Evolutionary conservation across 37 sponge, comb jelly and placozoan genomes (phyloP).

Genomic region (Eunapius fragilis): DNA sequence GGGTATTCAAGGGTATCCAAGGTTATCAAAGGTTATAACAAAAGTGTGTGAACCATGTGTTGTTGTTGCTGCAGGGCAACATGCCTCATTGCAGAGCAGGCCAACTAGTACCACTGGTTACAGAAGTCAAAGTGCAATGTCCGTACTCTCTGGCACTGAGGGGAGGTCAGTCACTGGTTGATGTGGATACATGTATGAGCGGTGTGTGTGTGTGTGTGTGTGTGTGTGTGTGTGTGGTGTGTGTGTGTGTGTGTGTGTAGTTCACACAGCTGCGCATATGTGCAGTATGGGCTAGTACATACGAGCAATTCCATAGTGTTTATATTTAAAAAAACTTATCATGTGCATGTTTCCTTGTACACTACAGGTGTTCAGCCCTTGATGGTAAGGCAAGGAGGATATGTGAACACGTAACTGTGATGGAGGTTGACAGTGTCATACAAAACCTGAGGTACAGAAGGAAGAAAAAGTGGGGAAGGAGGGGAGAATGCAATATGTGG

Average conservation of each 20-base stretch:
- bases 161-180: neutral
- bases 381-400: neutral
- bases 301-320: no score
- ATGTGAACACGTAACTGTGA: neutral
- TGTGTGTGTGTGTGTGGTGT: constrained; percentile 30
- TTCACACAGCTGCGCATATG: no score
- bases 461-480: no score
- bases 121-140: neutral
- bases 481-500: no score
- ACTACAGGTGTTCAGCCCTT: neutral
- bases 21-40: no score
- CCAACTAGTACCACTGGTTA: neutral
- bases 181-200: no score
- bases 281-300: no score
- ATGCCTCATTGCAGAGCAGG: neutral
- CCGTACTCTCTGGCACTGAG: neutral
- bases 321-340: no score
- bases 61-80: neutral
- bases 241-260: constrained; percentile 39
- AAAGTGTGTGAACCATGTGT: neutral
- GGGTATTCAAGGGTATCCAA: neutral
- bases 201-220: no score
- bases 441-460: neutral
- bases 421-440: neutral
- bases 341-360: no score